phyloP scores from a whole-genome alignment of 2,888 invertebrate genomes.

The Pollenia angustigena region DNA sequence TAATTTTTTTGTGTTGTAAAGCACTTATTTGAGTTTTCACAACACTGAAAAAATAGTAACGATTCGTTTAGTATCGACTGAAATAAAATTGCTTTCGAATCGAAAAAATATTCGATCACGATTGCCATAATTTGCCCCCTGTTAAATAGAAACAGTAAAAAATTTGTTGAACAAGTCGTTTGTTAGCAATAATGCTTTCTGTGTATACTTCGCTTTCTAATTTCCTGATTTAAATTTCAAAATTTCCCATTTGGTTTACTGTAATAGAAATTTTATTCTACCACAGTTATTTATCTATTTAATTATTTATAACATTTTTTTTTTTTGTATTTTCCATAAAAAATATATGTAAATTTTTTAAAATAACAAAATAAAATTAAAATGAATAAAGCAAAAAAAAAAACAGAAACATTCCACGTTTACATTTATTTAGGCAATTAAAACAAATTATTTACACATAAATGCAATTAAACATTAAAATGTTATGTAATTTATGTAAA shows the following conservation, averaged over 20 bases:
- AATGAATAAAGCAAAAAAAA: not conserved
- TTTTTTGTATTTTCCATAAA: not conserved
- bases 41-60: too few species aligned
- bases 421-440: conserved; percentile 62
- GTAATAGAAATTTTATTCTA: not conserved
- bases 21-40: too few species aligned
- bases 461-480: conserved; percentile 61
- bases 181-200: too few species aligned
- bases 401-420: not conserved
- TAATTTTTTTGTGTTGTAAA: too few species aligned
- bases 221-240: not conserved
- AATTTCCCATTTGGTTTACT: conserved; percentile 12
- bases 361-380: conserved; percentile 13
- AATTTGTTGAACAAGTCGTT: too few species aligned
- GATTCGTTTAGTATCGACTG: too few species aligned
- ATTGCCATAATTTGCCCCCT: too few species aligned
- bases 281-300: conserved; percentile 22
- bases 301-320: conserved; percentile 36
- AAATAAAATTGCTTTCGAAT: too few species aligned
- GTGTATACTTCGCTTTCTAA: too few species aligned
- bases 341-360: conserved; percentile 27
- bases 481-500: conserved; percentile 61
- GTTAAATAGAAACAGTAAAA: too few species aligned
- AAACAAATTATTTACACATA: conserved; percentile 65
- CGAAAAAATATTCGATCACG: too few species aligned